These are phyloP conservation scores for Parnassius mnemosyne DNA, from an alignment of 2,888 invertebrate genomes.

Conservation along the genomic window DNA sequence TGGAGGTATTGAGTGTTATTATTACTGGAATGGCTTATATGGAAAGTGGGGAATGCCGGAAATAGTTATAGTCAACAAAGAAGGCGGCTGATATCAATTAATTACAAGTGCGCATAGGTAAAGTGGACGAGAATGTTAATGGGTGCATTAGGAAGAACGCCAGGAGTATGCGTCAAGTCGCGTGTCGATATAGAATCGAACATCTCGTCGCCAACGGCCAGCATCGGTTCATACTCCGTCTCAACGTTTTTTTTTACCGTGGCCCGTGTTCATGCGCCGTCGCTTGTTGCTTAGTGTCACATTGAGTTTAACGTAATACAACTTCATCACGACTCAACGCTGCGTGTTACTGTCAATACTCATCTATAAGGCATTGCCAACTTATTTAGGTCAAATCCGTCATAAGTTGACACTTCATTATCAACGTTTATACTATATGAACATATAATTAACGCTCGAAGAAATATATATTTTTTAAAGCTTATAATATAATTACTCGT, in stretches of 20 bases:
- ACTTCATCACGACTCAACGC: slow-evolving; percentile 45
- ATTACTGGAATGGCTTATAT: slow-evolving; percentile 41
- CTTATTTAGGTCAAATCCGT: slow-evolving; percentile 17
- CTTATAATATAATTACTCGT: no score
- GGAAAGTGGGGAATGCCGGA: slow-evolving; percentile 39
- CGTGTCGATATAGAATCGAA: slow-evolving; percentile 65
- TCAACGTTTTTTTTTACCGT: slow-evolving; percentile 46
- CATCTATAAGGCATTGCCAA: slow-evolving; percentile 33
- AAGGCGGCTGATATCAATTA: slow-evolving; percentile 34
- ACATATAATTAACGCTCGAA: no score
- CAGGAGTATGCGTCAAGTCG: slow-evolving; percentile 68
- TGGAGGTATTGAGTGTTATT: slow-evolving; percentile 56
- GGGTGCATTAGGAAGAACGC: slow-evolving; percentile 52
- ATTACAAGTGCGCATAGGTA: slow-evolving; percentile 40
- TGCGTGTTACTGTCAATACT: slow-evolving; percentile 35
- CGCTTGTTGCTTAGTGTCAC: slow-evolving; percentile 53
- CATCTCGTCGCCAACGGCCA: slow-evolving; percentile 32
- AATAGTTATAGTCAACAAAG: slow-evolving; percentile 32
- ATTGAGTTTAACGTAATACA: slow-evolving; percentile 45
- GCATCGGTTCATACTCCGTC: slow-evolving; percentile 54
- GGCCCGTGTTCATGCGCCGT: slow-evolving; percentile 40
- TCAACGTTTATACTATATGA: neutral
- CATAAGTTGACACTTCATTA: slow-evolving; percentile 13
- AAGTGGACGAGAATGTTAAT: slow-evolving; percentile 51
- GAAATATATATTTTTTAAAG: no score